Base-by-base conservation (phyloP, 2,113 vertebrate species). In the Callospermophilus lateralis region DNA sequence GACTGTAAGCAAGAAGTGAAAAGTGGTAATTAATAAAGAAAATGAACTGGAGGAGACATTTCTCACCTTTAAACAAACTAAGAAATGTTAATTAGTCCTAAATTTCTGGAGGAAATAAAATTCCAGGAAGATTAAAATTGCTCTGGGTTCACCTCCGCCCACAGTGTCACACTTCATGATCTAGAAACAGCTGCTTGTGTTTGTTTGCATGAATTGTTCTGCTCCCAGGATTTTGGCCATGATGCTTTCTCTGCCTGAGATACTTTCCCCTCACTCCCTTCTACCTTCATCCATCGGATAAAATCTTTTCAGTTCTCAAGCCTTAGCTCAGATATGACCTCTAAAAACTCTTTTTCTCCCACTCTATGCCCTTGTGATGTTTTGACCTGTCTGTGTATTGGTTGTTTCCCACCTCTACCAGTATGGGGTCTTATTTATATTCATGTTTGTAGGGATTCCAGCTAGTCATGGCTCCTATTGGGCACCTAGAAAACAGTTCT, bases 81-180 rank as follows among this genome's bases (percentile, higher is more conserved):
- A 87, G 74, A 51, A 58, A 63, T 58, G 24, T 45, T 88, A 30
- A 88, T 58, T 80, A n/a, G 34, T 34, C 42, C 80, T 84, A 70
- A n/a, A 55, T 92, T 86, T 96, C 73, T 73, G 55, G 16, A 86
- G 83, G 34, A 83, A 89, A 70, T 70, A 34, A 76, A 92, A 89
- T 85, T 10, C 55, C 22, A 68, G 24, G n/a, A 91, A 19, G 20
- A 39, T 67, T 68, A 68, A 88, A 84, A 37, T 68, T n/a, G 67
- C 6, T n/a, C 61, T 72, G 8, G 65, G 32, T 68, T 72, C 17
- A 11, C 20, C 13, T 8, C 8, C 7, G 26, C 20, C 24, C 6
- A 1, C 28, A 24, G 4, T 1, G 13, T 80, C 68, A 34, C 32
- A 30, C 6, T 58, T 79, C 58, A 58, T 16, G 1, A 61, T 76